Evolutionary conservation across 2,113 vertebrate genomes (phyloP).

Genomic region (Pterocles orientalis): DNA sequence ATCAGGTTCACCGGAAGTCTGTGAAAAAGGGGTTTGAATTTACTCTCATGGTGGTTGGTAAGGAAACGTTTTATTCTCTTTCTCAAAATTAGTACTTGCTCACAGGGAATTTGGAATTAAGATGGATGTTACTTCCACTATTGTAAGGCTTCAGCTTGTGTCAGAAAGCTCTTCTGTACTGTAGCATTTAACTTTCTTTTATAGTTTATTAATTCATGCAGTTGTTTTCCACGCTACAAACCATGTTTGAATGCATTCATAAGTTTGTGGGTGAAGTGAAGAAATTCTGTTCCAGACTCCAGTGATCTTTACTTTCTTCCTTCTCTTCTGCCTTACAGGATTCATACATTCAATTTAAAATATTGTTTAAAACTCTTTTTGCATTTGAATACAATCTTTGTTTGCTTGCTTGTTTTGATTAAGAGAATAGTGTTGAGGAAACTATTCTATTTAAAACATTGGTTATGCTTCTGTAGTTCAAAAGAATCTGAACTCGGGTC

Average conservation of each 20-base stretch:
- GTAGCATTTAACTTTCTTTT: background rate
- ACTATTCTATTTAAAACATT: background rate
- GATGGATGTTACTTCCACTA: background rate
- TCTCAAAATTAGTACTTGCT: background rate
- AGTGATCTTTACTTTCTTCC: background rate
- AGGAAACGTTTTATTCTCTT: slow-evolving; percentile 48
- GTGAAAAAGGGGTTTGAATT: slow-evolving; percentile 99
- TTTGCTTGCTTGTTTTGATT: background rate
- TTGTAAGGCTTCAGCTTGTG: background rate
- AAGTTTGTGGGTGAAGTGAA: background rate
- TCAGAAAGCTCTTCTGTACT: background rate
- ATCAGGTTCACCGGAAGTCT: slow-evolving; percentile 98
- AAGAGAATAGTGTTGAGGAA: background rate
- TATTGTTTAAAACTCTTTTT: background rate
- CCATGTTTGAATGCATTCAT: background rate
- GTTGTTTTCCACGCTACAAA: background rate
- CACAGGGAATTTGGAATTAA: background rate
- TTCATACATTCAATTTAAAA: background rate
- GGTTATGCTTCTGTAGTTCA: background rate
- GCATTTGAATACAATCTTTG: background rate
- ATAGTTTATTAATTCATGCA: background rate
- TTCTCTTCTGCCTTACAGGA: background rate
- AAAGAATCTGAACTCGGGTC: background rate
- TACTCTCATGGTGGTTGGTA: slow-evolving; percentile 98
- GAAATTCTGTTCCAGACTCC: background rate